Evolutionary conservation across 2,888 invertebrate species (phyloP), one percentile per base, ranked within the genome.

Genomic region (Nomada lathburiana): DNA sequence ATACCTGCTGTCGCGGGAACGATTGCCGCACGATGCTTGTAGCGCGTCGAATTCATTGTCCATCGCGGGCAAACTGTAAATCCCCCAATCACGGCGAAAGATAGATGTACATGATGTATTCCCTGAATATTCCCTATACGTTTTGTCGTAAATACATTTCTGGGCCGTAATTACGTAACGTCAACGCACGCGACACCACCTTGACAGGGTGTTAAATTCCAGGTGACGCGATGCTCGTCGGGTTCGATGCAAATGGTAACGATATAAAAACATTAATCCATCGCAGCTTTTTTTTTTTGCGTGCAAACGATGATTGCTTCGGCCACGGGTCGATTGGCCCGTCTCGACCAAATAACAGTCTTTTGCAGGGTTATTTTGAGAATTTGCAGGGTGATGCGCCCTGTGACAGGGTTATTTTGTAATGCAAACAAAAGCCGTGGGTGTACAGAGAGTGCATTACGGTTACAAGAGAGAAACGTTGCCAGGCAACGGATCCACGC

Each of bases 401-500:
- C 80, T 70, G 76, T 86, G 86, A 88, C 84, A 83, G 82, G 76
- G 80, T 76, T 80, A 80, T 88, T 85, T 85, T 80, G 69, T 76
- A 88, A 85, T 82, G 67, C 85, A 89, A 89, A 88, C 86, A 89
- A 89, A 88, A 89, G 84, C 68, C 60, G 57, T 60, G 71, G 76
- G 68, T 79, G 50, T 23, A 69, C 69, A 67, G 29, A 67, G 80
- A 73, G 78, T 88, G 83, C 83, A 86, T 86, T 71, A 80, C 76
- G 70, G 72, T 79, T 78, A 60, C 70, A 70, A 77, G 76, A 74
- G 67, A 65, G 67, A 52, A 75, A 83, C 70, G 90, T 91, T 90
- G 90, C 90, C 86, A 81, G 86, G 91, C 89, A 91, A 91, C 91
- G 71, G 77, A 71, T 88, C 85, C 86, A 83, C 88, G 88, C 86